A percentile compares a stretch with the other conserved stretches of the same genome.
These are phyloP conservation scores for Orientallactaga bullata DNA, from an alignment of 2,113 vertebrate genomes.

Conservation along the genomic window DNA sequence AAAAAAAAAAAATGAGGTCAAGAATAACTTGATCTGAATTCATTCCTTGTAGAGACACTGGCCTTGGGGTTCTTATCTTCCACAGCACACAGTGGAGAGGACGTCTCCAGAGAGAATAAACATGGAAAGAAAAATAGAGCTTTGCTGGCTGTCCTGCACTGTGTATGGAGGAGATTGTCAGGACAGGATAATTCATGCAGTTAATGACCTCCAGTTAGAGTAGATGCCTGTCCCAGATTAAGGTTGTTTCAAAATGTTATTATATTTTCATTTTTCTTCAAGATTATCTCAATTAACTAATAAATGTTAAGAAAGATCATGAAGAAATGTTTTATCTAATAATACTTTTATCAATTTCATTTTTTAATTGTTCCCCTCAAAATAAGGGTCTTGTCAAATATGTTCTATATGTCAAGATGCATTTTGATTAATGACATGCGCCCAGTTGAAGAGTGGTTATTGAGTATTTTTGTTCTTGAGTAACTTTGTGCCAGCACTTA, in stretches of 20 bases:
- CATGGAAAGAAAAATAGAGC: background rate
- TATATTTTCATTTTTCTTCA: background rate
- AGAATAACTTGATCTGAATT: background rate
- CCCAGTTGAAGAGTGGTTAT: background rate
- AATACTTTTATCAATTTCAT: background rate
- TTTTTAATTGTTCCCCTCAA: background rate
- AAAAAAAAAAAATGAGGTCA: too few species aligned
- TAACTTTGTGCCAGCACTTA: background rate
- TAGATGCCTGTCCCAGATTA: background rate
- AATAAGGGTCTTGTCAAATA: background rate
- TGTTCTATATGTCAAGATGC: background rate
- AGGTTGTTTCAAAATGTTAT: background rate
- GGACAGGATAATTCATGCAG: background rate
- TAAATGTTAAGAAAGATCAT: background rate
- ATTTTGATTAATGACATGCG: background rate
- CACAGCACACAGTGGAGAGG: background rate
- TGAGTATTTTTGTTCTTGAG: too few species aligned
- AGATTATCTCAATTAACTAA: background rate
- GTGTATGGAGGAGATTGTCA: background rate
- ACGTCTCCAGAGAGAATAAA: background rate
- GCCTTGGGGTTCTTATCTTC: background rate
- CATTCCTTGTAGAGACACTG: background rate
- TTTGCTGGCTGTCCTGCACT: too few species aligned
- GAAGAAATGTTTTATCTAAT: background rate
- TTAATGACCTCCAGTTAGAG: background rate